Conservation (phyloP, 2,888 invertebrate genomes). For the Brachylomia viminalis region DNA sequence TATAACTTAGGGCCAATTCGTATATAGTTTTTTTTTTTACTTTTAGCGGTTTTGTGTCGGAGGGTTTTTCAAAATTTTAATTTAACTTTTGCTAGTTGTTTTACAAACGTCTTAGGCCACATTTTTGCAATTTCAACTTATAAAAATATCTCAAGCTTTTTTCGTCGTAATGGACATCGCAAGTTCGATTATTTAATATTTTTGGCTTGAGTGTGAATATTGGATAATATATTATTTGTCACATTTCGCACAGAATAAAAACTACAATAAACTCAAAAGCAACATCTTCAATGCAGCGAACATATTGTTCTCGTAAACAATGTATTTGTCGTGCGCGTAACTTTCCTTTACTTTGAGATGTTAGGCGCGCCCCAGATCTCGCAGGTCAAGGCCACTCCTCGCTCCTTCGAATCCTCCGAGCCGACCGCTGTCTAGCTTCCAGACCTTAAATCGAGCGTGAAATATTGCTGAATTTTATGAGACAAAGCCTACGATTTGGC, state of each 20-base stretch:
- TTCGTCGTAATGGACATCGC: not conserved
- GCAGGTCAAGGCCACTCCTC: constrained; percentile 62
- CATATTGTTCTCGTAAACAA: constrained; percentile 39
- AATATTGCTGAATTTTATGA: constrained; percentile 64
- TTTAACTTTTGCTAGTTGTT: not conserved
- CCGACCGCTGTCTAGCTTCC: constrained; percentile 42
- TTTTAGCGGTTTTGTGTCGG: no score
- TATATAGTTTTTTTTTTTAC: no score
- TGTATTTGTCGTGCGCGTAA: constrained; percentile 22
- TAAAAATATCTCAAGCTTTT: constrained; percentile 1
- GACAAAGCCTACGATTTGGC: constrained; percentile 48
- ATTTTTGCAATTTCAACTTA: constrained; percentile 14
- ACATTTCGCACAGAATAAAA: constrained; percentile 12
- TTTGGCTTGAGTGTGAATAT: not conserved
- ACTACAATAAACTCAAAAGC: constrained; percentile 5
- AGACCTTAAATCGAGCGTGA: constrained; percentile 69
- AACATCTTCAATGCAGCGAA: not conserved
- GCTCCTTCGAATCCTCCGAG: constrained; percentile 53
- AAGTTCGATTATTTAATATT: not conserved
- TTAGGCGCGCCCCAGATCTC: constrained; percentile 60
- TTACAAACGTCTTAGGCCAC: constrained; percentile 5
- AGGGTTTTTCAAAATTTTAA: no score
- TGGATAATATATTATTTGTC: not conserved
- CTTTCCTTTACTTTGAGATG: constrained; percentile 23
- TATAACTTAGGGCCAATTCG: no score